Evolutionary conservation across 2,888 invertebrate species (phyloP).

Genomic region (Bhutanitis thaidina): DNA sequence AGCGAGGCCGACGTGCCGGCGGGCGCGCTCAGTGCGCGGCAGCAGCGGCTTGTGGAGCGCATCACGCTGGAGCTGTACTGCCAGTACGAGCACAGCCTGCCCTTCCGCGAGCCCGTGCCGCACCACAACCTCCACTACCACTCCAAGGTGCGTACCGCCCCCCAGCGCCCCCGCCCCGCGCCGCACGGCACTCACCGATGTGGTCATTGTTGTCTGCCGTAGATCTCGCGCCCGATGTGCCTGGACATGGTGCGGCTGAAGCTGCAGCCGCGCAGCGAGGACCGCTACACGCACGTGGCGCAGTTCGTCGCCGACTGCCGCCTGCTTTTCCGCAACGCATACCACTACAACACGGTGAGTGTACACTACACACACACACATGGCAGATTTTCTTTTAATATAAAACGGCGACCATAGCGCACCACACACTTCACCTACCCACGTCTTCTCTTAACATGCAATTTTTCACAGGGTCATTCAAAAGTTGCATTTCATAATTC

Average conservation of each 20-base stretch:
- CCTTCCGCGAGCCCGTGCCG: constrained; percentile 92
- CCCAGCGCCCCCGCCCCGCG: too few relatives aligned
- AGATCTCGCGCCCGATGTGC: constrained; percentile 90
- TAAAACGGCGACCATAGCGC: too few relatives aligned
- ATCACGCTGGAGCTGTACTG: constrained; percentile 94
- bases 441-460: too few relatives aligned
- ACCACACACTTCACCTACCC: background rate
- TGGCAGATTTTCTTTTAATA: too few relatives aligned
- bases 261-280: constrained; percentile 85
- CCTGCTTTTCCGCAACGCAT: constrained; percentile 93
- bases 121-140: constrained; percentile 75
- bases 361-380: background rate
- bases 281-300: constrained; percentile 86
- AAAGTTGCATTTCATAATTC: too few relatives aligned
- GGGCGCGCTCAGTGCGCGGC: constrained; percentile 76
- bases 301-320: constrained; percentile 90
- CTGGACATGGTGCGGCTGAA: constrained; percentile 90
- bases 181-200: too few relatives aligned
- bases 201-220: constrained; percentile 29
- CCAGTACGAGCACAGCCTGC: constrained; percentile 92
- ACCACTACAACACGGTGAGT: constrained; percentile 89
- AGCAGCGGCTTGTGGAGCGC: constrained; percentile 88
- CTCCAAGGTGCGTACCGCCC: constrained; percentile 43
- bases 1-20: constrained; percentile 45
- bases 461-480: too few relatives aligned